Evolutionary conservation across 2,797 vertebrate species (phyloP).

Genomic region (Alauda arvensis): DNA sequence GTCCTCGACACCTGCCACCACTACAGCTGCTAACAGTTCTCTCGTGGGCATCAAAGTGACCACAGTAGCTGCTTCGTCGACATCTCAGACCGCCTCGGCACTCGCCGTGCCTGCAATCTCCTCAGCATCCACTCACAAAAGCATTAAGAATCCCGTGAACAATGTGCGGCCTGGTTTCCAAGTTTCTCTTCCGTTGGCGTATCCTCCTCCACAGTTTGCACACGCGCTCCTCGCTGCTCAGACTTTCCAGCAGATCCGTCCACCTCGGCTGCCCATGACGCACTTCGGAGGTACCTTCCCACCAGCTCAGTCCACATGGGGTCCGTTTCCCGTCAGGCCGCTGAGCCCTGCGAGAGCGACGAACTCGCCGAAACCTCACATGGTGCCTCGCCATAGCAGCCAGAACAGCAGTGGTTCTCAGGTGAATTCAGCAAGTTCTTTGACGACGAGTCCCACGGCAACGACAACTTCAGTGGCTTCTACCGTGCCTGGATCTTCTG

Average conservation of each 20-base stretch:
- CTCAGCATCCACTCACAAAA: conserved; percentile 75
- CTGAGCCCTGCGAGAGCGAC: conserved; percentile 78
- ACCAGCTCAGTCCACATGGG: conserved; percentile 80
- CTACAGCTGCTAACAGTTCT: conserved; percentile 73
- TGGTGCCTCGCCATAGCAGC: conserved; percentile 79
- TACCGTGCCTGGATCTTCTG: conserved; percentile 72
- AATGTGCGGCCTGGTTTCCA: conserved; percentile 81
- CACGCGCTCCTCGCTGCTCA: conserved; percentile 81
- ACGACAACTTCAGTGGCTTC: conserved; percentile 72
- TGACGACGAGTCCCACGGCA: conserved; percentile 70
- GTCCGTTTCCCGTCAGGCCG: conserved; percentile 80
- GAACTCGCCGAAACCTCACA: conserved; percentile 81
- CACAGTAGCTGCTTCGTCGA: conserved; percentile 73
- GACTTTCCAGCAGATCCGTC: conserved; percentile 83
- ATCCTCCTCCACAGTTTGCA: conserved; percentile 82
- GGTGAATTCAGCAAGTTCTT: conserved; percentile 74
- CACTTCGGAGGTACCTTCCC: conserved; percentile 83
- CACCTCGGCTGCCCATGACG: conserved; percentile 80
- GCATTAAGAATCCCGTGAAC: conserved; percentile 77
- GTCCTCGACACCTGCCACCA: conserved; percentile 65
- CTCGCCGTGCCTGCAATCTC: conserved; percentile 76
- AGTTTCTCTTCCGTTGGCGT: conserved; percentile 77
- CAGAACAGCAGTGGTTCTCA: conserved; percentile 77
- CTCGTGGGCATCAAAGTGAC: conserved; percentile 78
- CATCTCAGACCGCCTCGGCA: conserved; percentile 73